Base-by-base conservation (phyloP, 2,113 vertebrate species). In the Illadopsis cleaveri region DNA sequence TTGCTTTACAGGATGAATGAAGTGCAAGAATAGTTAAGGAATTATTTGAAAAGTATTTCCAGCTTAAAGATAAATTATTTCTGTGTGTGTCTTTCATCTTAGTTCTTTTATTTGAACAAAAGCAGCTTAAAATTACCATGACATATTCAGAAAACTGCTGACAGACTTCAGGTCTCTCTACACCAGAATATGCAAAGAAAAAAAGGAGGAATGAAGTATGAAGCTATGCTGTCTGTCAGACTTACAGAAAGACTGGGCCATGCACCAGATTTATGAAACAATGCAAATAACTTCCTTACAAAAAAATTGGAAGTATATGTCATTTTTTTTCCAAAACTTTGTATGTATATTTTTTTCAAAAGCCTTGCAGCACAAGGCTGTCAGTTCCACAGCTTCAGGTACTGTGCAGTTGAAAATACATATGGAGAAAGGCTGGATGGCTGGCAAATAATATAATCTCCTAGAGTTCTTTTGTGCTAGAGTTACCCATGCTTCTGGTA, bases 21-120 rank as follows among this genome's bases (percentile, higher is more conserved):
- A 90, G 37, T 35, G 22, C 51, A 90, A 72, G 62, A 66, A 70
- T 60, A 93, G 78, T 88, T 91, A 80, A 73, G 44, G 69, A 92
- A 86, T 93, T 93, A 86, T 90, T 93, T 85, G 42, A 97, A 82
- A 21, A 38, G 27, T 57, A 79, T 84, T 96, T 94, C 69, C n/a
- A 54, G 38, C 42, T 82, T 85, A 54, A 85, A 87, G 93, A 85
- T 78, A 94, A 89, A 54, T 89, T 3, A 54, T 77, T 93, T 95
- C 68, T 91, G 12, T 69, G 30, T 73, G 50, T 56, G 87, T 54
- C 75, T 94, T 93, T 95, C 69, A 96, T 94, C 82, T 89, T 62
- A 58, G 54, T 66, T 88, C 58, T 88, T 86, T 86, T 77, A 70
- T 92, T 88, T 81, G 76, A 90, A 90, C 38, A 84, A 92, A 93